A percentile compares a stretch with the other conserved stretches of the same genome.
phyloP scores from a whole-genome alignment of 2,888 invertebrate genomes.

The Toxonevra muliebris region DNA sequence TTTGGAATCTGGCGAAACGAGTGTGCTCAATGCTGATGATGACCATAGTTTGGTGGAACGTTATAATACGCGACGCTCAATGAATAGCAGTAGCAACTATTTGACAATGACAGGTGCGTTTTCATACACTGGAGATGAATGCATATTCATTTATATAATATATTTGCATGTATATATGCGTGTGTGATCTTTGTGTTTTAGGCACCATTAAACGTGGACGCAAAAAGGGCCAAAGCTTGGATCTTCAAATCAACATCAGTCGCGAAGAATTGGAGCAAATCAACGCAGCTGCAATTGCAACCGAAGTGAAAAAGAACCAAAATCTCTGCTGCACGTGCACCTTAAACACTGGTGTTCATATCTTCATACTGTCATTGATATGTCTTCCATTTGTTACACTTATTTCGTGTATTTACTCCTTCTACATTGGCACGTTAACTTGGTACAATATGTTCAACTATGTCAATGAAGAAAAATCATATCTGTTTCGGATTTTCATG shows the following conservation, averaged over 20 bases:
- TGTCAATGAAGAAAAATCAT: slow-evolving; percentile 73
- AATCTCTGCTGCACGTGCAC: slow-evolving; percentile 69
- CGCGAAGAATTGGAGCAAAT: slow-evolving; percentile 76
- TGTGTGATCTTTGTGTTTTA: slow-evolving; percentile 30
- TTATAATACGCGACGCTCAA: slow-evolving; percentile 68
- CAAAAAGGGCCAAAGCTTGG: slow-evolving; percentile 77
- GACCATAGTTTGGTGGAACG: slow-evolving; percentile 66
- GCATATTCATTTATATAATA: background rate
- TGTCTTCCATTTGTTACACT: slow-evolving; percentile 74
- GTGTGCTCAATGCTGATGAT: slow-evolving; percentile 61
- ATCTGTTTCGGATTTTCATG: slow-evolving; percentile 71
- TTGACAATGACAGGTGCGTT: slow-evolving; percentile 70
- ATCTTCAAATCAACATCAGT: slow-evolving; percentile 77
- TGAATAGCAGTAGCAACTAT: slow-evolving; percentile 68
- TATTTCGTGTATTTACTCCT: slow-evolving; percentile 74
- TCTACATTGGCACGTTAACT: slow-evolving; percentile 78
- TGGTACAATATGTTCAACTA: slow-evolving; percentile 81
- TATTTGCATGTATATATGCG: background rate
- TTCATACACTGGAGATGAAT: too few species aligned
- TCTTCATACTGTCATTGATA: slow-evolving; percentile 72
- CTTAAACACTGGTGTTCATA: slow-evolving; percentile 71
- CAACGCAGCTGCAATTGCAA: slow-evolving; percentile 70
- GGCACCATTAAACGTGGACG: slow-evolving; percentile 78
- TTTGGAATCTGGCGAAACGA: slow-evolving; percentile 63
- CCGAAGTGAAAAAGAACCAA: slow-evolving; percentile 69